A percentile compares a stretch with the other conserved stretches of the same genome.
phyloP scores from a whole-genome alignment of 2,113 vertebrate genomes.

The Festucalex cinctus region DNA sequence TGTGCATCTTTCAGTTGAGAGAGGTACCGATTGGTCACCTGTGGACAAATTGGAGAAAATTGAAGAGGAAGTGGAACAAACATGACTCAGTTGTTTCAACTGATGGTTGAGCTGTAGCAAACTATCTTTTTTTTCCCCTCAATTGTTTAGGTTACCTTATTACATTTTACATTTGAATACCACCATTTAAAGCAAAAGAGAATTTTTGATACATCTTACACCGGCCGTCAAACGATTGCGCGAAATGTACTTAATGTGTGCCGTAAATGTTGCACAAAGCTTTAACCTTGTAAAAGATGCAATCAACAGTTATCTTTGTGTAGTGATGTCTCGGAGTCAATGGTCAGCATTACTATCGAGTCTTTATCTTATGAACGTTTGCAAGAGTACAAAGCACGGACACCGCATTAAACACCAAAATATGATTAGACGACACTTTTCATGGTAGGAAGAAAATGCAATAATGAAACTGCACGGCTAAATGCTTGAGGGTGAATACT shows the following conservation, averaged over 20 bases:
- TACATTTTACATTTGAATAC: background rate
- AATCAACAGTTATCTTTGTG: slow-evolving; percentile 29
- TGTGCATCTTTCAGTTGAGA: slow-evolving; percentile 94
- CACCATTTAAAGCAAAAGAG: background rate
- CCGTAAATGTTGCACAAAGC: background rate
- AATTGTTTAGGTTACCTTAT: background rate
- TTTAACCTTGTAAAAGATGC: slow-evolving; percentile 29
- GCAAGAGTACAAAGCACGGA: slow-evolving; percentile 11
- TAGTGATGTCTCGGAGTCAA: slow-evolving; percentile 13
- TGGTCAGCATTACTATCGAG: slow-evolving; percentile 33
- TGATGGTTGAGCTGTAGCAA: too few relatives aligned
- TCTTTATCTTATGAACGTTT: slow-evolving; percentile 58
- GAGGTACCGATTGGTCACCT: slow-evolving; percentile 94
- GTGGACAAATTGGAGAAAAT: slow-evolving; percentile 19
- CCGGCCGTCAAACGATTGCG: background rate
- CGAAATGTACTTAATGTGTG: background rate
- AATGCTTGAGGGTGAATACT: background rate
- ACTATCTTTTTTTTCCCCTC: background rate
- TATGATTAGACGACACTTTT: slow-evolving; percentile 18
- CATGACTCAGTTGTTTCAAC: background rate
- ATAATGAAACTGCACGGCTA: slow-evolving; percentile 12
- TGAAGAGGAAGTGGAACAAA: background rate
- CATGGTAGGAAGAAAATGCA: slow-evolving; percentile 6
- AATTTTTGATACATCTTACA: background rate
- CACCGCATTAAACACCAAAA: slow-evolving; percentile 23